phyloP scores from a whole-genome alignment of 2,888 invertebrate genomes.

The Harpalus rubripes region DNA sequence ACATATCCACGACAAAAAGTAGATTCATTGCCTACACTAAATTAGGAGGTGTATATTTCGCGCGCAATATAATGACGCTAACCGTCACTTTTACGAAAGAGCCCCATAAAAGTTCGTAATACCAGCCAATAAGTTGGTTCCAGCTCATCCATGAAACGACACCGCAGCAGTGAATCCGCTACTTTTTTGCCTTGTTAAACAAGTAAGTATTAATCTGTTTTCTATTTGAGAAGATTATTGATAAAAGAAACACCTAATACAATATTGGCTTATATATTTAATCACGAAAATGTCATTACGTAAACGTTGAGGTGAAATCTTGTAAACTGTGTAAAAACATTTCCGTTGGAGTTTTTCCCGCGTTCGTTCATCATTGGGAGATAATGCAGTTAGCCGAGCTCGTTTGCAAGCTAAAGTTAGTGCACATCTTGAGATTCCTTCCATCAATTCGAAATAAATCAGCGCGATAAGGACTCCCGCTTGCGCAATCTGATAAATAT shows the following conservation, averaged over 20 bases:
- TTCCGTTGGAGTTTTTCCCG: not conserved
- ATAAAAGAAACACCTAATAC: not conserved
- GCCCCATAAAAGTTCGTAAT: no score
- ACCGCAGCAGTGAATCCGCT: no score
- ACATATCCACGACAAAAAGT: no score
- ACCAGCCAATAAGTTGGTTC: no score
- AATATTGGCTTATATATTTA: not conserved
- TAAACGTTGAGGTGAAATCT: not conserved
- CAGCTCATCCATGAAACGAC: no score
- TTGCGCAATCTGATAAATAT: slow-evolving; percentile 44
- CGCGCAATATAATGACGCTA: no score
- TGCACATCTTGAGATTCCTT: slow-evolving; percentile 47
- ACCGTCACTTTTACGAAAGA: no score
- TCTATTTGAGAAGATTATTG: not conserved
- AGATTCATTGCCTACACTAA: no score
- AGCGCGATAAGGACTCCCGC: slow-evolving; percentile 32
- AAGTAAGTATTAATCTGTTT: no score
- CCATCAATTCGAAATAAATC: slow-evolving; percentile 63
- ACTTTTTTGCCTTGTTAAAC: no score
- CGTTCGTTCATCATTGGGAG: slow-evolving; percentile 28
- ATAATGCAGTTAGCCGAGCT: slow-evolving; percentile 24
- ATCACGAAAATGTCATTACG: not conserved
- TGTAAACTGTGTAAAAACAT: slow-evolving; percentile 6
- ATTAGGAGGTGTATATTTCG: no score
- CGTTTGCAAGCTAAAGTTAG: slow-evolving; percentile 27